A percentile compares a stretch with the other conserved stretches of the same genome.
These are phyloP conservation scores for Halictus ligatus DNA, from an alignment of 2,888 invertebrate genomes.

Conservation along the genomic window DNA sequence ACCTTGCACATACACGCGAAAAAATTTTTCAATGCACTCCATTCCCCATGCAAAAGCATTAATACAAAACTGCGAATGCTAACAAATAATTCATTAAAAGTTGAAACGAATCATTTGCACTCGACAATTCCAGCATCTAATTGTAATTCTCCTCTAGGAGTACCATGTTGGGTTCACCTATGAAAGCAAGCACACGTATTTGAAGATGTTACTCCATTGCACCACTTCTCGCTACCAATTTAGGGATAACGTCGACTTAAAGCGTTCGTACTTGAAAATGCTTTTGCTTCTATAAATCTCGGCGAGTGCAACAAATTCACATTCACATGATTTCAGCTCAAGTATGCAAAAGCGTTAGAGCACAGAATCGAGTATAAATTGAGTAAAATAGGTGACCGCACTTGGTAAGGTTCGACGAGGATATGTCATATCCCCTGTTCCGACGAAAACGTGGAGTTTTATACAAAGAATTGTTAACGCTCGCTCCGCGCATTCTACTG, in stretches of 20 bases:
- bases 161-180: slow-evolving; percentile 7
- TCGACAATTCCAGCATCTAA: not conserved
- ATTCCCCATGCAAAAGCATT: not conserved
- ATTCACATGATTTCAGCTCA: not conserved
- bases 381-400: slow-evolving; percentile 41
- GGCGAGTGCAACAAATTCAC: not conserved
- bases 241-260: not conserved
- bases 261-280: not conserved
- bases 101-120: not conserved
- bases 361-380: not conserved
- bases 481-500: slow-evolving; percentile 52
- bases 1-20: not conserved
- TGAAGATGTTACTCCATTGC: not conserved
- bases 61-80: not conserved
- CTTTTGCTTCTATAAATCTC: not conserved
- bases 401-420: slow-evolving; percentile 32
- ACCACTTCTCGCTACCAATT: not conserved
- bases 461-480: slow-evolving; percentile 44
- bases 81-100: not conserved
- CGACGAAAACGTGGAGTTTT: slow-evolving; percentile 28
- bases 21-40: not conserved
- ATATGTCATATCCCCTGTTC: slow-evolving; percentile 27
- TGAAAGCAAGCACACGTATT: not conserved
- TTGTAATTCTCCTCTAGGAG: not conserved
- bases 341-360: not conserved